These are phyloP conservation scores for Epsilonema sp. DNA, from an alignment of 2,888 invertebrate species.

Conservation along the genomic window DNA sequence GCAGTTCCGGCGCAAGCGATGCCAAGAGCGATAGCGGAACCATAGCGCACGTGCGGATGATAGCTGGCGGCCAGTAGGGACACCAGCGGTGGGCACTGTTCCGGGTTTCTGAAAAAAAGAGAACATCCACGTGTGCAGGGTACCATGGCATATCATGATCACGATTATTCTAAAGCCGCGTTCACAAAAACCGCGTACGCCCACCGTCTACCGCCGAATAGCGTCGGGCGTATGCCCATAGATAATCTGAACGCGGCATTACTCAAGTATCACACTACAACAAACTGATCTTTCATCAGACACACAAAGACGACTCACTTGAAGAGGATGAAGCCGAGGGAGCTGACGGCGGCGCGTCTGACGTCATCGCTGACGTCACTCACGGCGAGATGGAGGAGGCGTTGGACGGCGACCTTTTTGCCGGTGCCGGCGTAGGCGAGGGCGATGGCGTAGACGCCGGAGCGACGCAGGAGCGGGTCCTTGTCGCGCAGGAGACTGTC, in stretches of 20 bases:
- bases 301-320: conserved; percentile 39
- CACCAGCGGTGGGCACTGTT: conserved; percentile 83
- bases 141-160: too few species aligned
- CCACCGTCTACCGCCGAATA: too few species aligned
- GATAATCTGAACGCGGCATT: too few species aligned
- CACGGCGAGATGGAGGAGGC: conserved; percentile 77
- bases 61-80: conserved; percentile 91
- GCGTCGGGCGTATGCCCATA: too few species aligned
- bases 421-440: conserved; percentile 86
- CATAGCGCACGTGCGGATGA: conserved; percentile 95
- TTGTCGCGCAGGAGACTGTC: conserved; percentile 40
- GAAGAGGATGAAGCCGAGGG: conserved; percentile 90
- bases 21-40: conserved; percentile 94
- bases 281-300: too few species aligned
- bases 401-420: conserved; percentile 83
- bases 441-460: conserved; percentile 52
- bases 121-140: too few species aligned
- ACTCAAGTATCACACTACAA: too few species aligned
- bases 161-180: too few species aligned
- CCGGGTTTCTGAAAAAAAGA: conserved; percentile 51
- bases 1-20: conserved; percentile 97
- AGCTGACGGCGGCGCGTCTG: conserved; percentile 87
- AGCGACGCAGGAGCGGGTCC: conserved; percentile 42
- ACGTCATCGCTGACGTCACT: conserved; percentile 99
- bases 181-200: too few species aligned